These are phyloP conservation scores for Corythaixoides concolor DNA, from an alignment of 2,113 vertebrate species.

Conservation along the genomic window DNA sequence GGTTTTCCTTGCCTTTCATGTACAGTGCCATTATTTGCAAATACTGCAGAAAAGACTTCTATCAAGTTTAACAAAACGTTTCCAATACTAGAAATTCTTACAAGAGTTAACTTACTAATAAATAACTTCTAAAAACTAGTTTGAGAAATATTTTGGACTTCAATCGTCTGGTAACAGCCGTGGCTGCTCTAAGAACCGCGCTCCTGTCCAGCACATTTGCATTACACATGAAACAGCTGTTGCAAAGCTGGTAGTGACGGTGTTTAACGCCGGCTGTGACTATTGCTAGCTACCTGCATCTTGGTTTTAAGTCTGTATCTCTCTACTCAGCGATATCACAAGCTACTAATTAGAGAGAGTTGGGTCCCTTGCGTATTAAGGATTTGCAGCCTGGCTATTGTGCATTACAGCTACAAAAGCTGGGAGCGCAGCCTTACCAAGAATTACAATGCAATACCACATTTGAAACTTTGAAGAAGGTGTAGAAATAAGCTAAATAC, in stretches of 20 bases:
- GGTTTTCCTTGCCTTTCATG: neutral
- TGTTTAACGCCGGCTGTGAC: neutral
- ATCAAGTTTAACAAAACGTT: neutral
- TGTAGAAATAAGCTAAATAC: neutral
- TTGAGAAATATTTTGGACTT: neutral
- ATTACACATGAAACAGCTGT: neutral
- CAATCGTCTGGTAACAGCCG: neutral
- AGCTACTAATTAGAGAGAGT: neutral
- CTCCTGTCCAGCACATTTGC: neutral
- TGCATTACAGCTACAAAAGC: neutral
- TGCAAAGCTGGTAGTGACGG: neutral
- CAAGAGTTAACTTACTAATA: neutral
- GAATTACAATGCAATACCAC: neutral
- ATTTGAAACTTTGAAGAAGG: neutral
- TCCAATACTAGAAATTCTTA: neutral
- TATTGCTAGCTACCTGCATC: neutral
- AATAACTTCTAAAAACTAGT: neutral
- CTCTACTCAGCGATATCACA: neutral
- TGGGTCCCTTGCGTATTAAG: neutral
- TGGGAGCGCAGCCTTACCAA: neutral
- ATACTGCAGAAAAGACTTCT: neutral
- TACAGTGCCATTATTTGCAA: neutral
- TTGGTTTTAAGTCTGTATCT: neutral
- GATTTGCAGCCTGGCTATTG: neutral
- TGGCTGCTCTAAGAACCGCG: neutral